phyloP scores from a whole-genome alignment of 2,888 invertebrate genomes.

The Lepidochrysops patricia region DNA sequence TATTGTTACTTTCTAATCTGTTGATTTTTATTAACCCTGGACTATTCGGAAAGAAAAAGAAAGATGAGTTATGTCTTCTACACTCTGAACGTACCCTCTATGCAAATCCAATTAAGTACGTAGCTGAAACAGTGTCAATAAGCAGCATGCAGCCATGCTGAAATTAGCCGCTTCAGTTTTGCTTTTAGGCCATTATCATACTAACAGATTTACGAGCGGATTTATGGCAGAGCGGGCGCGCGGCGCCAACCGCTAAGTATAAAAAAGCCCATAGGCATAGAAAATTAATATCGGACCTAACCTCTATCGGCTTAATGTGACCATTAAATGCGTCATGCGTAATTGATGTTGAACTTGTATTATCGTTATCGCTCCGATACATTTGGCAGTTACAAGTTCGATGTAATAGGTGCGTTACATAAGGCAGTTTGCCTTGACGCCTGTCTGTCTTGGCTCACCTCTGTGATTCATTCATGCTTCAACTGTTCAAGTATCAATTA shows the following conservation, averaged over 20 bases:
- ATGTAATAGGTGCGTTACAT: conserved; percentile 25
- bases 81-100: too few relatives aligned
- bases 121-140: too few relatives aligned
- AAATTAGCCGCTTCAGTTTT: too few relatives aligned
- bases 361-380: background rate
- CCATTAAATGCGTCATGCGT: background rate
- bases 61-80: too few relatives aligned
- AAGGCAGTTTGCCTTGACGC: conserved; percentile 63
- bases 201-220: too few relatives aligned
- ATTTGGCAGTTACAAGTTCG: conserved; percentile 20
- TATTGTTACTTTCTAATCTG: background rate
- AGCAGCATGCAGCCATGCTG: too few relatives aligned
- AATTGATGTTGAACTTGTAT: background rate
- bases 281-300: too few relatives aligned
- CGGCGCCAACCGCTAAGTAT: too few relatives aligned
- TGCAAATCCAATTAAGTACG: too few relatives aligned
- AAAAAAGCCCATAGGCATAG: too few relatives aligned
- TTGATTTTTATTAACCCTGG: background rate
- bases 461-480: conserved; percentile 49
- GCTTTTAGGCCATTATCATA: too few relatives aligned
- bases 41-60: background rate
- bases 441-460: conserved; percentile 34
- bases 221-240: too few relatives aligned
- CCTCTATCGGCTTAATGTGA: background rate
- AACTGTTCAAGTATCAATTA: background rate